Percentiles rank a stretch among this genome's conserved stretches.
These are phyloP conservation scores for Paralichthys olivaceus DNA, from an alignment of 2,113 vertebrate genomes.

Conservation along the genomic window DNA sequence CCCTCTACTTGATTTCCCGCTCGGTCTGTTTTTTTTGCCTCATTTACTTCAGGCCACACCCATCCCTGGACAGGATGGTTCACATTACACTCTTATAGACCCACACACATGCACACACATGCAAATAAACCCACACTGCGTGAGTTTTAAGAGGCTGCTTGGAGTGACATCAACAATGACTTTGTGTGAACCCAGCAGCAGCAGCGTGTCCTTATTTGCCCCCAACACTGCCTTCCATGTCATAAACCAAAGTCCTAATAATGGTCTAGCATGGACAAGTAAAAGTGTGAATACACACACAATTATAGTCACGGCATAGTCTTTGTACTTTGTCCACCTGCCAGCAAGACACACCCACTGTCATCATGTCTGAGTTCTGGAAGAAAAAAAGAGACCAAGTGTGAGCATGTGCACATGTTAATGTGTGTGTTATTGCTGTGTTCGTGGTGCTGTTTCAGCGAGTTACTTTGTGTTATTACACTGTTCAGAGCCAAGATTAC, in stretches of 20 bases:
- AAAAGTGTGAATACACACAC: constrained; percentile 25
- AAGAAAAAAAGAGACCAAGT: constrained; percentile 20
- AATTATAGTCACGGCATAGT: constrained; percentile 30
- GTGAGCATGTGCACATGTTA: not conserved
- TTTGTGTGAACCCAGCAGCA: constrained; percentile 47
- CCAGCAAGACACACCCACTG: constrained; percentile 64
- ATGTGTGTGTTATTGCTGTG: constrained; percentile 29
- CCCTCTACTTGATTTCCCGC: constrained; percentile 57
- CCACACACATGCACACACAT: constrained; percentile 14
- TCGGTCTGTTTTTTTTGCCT: constrained; percentile 61
- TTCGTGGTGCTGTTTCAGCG: constrained; percentile 43
- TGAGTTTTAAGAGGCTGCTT: constrained; percentile 23
- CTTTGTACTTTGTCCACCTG: constrained; percentile 59
- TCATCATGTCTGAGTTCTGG: constrained; percentile 54
- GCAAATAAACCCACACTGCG: not conserved
- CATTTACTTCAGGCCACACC: constrained; percentile 70
- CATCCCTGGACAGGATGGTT: constrained; percentile 57
- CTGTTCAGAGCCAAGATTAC: constrained; percentile 59
- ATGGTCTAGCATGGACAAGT: constrained; percentile 8
- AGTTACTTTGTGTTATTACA: constrained; percentile 54
- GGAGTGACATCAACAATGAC: constrained; percentile 39
- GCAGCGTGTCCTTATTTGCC: constrained; percentile 38
- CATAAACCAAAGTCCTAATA: constrained; percentile 33
- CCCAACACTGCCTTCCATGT: constrained; percentile 5
- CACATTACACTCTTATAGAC: constrained; percentile 56